Evolutionary conservation across 2,113 vertebrate genomes (phyloP).

Genomic region (Megalops atlanticus): DNA sequence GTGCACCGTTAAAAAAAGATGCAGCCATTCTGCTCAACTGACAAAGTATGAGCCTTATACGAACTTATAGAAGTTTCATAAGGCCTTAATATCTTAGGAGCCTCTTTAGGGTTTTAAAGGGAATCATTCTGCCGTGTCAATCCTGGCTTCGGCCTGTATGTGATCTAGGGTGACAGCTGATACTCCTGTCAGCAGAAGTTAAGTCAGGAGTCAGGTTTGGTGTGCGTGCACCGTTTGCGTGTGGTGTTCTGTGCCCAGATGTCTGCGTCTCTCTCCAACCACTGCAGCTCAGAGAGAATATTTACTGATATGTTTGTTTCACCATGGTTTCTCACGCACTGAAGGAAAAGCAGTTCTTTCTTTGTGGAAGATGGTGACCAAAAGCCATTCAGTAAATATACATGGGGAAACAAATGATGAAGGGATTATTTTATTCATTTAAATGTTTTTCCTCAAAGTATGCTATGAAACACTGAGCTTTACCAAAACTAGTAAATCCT

Average conservation of each 20-base stretch:
- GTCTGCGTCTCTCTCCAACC: slow-evolving; percentile 38
- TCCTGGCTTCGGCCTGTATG: slow-evolving; percentile 26
- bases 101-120: slow-evolving; percentile 73
- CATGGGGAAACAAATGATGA: too few species aligned
- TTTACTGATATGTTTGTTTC: slow-evolving; percentile 57
- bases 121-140: slow-evolving; percentile 52
- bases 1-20: slow-evolving; percentile 75
- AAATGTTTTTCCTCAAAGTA: too few species aligned
- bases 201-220: slow-evolving; percentile 56
- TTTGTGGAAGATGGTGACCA: too few species aligned
- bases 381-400: too few species aligned
- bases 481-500: too few species aligned
- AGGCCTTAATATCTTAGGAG: slow-evolving; percentile 40
- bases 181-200: slow-evolving; percentile 50
- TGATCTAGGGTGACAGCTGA: slow-evolving; percentile 57
- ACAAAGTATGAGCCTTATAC: neutral
- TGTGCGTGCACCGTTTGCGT: neutral
- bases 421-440: too few species aligned
- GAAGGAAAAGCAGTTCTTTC: neutral
- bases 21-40: slow-evolving; percentile 8
- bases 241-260: slow-evolving; percentile 64
- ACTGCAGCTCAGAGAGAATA: slow-evolving; percentile 42
- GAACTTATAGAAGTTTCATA: slow-evolving; percentile 8
- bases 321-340: slow-evolving; percentile 1
- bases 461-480: too few species aligned